Base-by-base conservation (phyloP, 92 coral and sea anemone species). In the Pocillopora meandrina region DNA sequence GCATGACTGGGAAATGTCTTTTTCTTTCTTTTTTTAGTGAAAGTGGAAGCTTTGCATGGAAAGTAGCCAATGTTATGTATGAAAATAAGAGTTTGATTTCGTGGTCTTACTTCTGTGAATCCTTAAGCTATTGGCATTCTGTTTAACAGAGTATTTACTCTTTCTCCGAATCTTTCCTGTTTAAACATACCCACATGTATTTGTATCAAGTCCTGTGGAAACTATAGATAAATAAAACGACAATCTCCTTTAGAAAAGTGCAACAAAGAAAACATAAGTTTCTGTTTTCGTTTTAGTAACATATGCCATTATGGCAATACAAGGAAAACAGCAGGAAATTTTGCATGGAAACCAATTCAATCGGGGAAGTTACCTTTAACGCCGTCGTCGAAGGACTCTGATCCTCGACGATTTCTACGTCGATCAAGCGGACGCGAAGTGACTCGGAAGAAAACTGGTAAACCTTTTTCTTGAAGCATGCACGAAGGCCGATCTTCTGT, bases 401-500 rank as follows among this genome's bases (percentile, higher is more conserved):
- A 42, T 42, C 52, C 52, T 42, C 86, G 57, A 73, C 86, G 31
- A 49, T 83, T 83, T 83, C 86, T 33, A 7, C 52, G 52, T 42
- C 52, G 5, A 42, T 42, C 52, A 42, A 42, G 8, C 52, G 52
- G 52, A 42, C 52, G 52, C 52, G 52, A 7, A 42, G 52, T 42
- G 52, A 42, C 52, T 3, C 52, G 52, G 52, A 42, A 42, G 52
- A 42, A 42, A 42, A 42, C 52, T 42, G 52, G 52, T 42, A 42
- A 3, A 42, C 5, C 52, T 42, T 42, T 42, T 69, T 76, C 83
- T 69, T 84, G 88, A 77, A 72, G 88, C 88, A 84, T 84, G 42
- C 88, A 84, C 47, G 88, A 84, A 65, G 88, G 88, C 36, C 88
- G 65, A 52, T 84, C 88, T 76, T 58, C 68, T 9, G 57, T 47